Base-by-base conservation (phyloP, 2,797 vertebrate genomes). In the Amazona finschi region DNA sequence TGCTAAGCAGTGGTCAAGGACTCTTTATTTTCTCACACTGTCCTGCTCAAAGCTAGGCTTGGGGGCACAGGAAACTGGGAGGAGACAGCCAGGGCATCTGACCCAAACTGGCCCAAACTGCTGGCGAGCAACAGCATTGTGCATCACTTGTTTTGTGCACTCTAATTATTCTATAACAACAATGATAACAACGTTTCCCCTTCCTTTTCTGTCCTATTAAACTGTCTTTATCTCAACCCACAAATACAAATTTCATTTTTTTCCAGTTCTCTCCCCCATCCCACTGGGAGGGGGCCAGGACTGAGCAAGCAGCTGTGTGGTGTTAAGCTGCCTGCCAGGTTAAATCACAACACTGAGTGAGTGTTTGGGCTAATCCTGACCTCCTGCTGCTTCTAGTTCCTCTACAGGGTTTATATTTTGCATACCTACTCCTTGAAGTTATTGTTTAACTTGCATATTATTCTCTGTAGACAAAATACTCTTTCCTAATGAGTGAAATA, bases 341-440 rank as follows among this genome's bases (percentile, higher is more conserved):
- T 58, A 46, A 74, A 88, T 41, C 49, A 57, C 25, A 46, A 5
- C 30, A 8, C 10, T 31, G 25, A 3, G 20, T 87, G 75, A 66
- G 33, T 77, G 53, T 89, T 87, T 72, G 86, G 58, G 62, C 53
- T 86, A 33, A 84, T 90, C 31, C 66, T 72, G 62, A 66, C 43
- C 49, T 60, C 30, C 76, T 75, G 79, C 82, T 94, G 46, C 58
- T 91, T 62, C 27, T 31, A 70, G 24, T 76, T 93, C 79, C 79
- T 92, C 49, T 43, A 62, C 24, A 8, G 39, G 39, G 27, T 80
- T 87, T 78, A 17, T 80, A 39, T 86, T 88, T 89, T 96, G 91
- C 76, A 75, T 92, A 74, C 5, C 5, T 84, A 55, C 61, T 75
- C 27, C 66, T 69, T 77, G 70, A 93, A 93, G 85, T 41, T 60